Evolutionary conservation across 1,140 invertebrate genomes (phyloP).

Genomic region (Sminthurides bifidus): DNA sequence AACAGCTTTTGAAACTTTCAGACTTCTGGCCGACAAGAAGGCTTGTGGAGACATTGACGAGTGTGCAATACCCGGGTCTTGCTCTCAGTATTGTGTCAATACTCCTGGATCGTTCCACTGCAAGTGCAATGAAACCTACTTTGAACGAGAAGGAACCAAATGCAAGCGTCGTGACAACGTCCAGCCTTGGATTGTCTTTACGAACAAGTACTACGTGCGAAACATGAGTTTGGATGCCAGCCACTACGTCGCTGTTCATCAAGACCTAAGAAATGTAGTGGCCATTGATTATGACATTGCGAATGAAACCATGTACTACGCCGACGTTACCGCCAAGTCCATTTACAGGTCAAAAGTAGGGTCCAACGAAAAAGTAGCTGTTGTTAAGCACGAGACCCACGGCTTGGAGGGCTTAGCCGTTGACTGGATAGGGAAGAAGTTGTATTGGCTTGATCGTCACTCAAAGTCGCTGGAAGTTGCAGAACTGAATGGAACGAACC

Average conservation of each 20-base stretch:
- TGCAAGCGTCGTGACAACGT: constrained; percentile 77
- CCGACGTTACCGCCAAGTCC: constrained; percentile 76
- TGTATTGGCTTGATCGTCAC: constrained; percentile 95
- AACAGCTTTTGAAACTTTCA: neutral
- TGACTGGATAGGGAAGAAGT: constrained; percentile 91
- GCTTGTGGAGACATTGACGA: constrained; percentile 89
- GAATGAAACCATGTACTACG: constrained; percentile 79
- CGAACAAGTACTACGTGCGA: constrained; percentile 94
- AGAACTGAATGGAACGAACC: constrained; percentile 82
- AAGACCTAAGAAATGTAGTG: constrained; percentile 92
- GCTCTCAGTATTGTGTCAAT: constrained; percentile 90
- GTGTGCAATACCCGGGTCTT: constrained; percentile 82
- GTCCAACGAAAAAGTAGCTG: constrained; percentile 55
- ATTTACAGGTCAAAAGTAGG: constrained; percentile 58
- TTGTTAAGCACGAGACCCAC: constrained; percentile 84
- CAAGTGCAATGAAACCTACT: constrained; percentile 88
- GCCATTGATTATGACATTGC: constrained; percentile 83
- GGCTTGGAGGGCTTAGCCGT: constrained; percentile 91
- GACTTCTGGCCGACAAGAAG: constrained; percentile 65
- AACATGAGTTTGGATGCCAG: constrained; percentile 85
- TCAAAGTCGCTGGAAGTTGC: constrained; percentile 82
- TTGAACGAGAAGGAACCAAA: constrained; percentile 71
- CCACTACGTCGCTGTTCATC: constrained; percentile 75
- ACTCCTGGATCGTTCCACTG: constrained; percentile 90
- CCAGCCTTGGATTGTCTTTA: constrained; percentile 86